Conservation (phyloP, 2,888 invertebrate species). For the Philaethria dido region DNA sequence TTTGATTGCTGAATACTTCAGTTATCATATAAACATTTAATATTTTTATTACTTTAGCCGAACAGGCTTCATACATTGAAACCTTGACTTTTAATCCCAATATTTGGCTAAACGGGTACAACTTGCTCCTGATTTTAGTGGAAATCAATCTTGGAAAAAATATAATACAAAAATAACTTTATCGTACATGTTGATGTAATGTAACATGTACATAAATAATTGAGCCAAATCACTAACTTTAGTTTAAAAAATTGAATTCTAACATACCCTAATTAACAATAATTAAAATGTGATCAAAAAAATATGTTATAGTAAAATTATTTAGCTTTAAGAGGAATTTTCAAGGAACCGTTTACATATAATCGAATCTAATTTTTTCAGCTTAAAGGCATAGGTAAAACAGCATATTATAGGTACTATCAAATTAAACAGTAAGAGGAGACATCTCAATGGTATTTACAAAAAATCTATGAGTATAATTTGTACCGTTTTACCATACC, state of each 20-base stretch:
- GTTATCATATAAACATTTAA: background rate
- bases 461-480: constrained; percentile 39
- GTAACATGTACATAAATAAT: constrained; percentile 47
- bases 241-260: constrained; percentile 44
- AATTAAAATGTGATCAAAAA: constrained; percentile 10
- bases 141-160: constrained; percentile 2
- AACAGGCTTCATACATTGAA: constrained; percentile 5
- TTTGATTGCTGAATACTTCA: background rate
- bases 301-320: constrained; percentile 23
- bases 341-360: constrained; percentile 44
- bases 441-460: constrained; percentile 26
- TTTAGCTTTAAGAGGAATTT: constrained; percentile 25
- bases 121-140: background rate
- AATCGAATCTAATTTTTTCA: constrained; percentile 10
- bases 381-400: constrained; percentile 23
- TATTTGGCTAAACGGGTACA: constrained; percentile 11
- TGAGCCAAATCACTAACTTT: constrained; percentile 56
- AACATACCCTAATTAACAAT: background rate
- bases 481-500: constrained; percentile 40
- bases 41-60: background rate
- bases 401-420: constrained; percentile 3
- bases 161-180: constrained; percentile 12
- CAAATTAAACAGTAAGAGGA: constrained; percentile 10
- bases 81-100: background rate
- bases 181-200: background rate